These are phyloP conservation scores for Eubucco bourcierii DNA, from an alignment of 2,113 vertebrate genomes.

Conservation along the genomic window DNA sequence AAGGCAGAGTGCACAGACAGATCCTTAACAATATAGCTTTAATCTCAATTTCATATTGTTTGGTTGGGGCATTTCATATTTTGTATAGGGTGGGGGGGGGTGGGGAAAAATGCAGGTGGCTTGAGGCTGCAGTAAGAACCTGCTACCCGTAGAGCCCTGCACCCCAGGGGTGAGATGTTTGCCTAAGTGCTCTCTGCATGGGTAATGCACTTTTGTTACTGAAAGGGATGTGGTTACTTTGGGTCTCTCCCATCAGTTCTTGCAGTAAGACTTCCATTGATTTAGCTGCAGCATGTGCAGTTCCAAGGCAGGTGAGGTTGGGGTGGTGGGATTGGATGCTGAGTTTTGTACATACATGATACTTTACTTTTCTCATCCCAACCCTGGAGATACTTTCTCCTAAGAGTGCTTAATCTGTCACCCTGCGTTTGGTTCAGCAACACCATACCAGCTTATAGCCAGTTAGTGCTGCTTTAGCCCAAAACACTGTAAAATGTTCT, in stretches of 20 bases:
- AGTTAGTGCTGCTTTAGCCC: slow-evolving; percentile 63
- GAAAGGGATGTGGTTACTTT: not conserved
- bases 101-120: not conserved
- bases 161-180: not conserved
- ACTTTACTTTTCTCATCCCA: slow-evolving; percentile 61
- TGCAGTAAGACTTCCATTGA: slow-evolving; percentile 19
- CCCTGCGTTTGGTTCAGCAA: slow-evolving; percentile 54
- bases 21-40: slow-evolving; percentile 47
- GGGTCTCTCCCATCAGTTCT: not conserved
- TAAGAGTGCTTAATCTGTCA: slow-evolving; percentile 54
- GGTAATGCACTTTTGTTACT: slow-evolving; percentile 22
- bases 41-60: slow-evolving; percentile 20
- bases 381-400: slow-evolving; percentile 50
- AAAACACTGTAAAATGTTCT: slow-evolving; percentile 46
- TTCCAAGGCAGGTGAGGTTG: not conserved
- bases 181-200: not conserved
- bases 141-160: not conserved
- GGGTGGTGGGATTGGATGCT: not conserved
- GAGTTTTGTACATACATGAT: slow-evolving; percentile 69
- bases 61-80: slow-evolving; percentile 27
- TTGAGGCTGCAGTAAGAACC: not conserved
- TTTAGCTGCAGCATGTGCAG: slow-evolving; percentile 32
- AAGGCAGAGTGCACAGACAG: slow-evolving; percentile 16
- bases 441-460: slow-evolving; percentile 31
- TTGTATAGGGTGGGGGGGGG: not conserved